These are phyloP conservation scores for Choristoneura fumiferana DNA, from an alignment of 1,140 invertebrate species.

Conservation along the genomic window DNA sequence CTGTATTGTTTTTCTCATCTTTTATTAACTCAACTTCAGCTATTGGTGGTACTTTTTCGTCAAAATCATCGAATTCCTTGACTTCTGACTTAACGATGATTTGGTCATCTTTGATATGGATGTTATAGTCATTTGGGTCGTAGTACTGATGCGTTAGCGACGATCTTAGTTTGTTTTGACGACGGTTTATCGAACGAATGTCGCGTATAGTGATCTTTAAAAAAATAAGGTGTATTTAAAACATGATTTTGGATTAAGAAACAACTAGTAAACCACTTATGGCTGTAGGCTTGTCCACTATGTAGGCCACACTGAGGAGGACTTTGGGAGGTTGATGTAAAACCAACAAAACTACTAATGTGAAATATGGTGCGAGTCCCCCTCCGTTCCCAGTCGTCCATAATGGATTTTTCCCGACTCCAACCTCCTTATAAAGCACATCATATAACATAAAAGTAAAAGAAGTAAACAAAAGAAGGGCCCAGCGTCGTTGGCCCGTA, in stretches of 20 bases:
- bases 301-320: too few species aligned
- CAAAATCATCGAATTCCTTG: slow-evolving; percentile 19
- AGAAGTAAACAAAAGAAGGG: too few species aligned
- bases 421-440: too few species aligned
- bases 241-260: too few species aligned
- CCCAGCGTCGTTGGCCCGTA: too few species aligned
- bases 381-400: neutral
- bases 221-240: neutral
- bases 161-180: slow-evolving; percentile 32
- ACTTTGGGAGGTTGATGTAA: too few species aligned
- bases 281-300: too few species aligned
- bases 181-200: slow-evolving; percentile 45
- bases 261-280: too few species aligned
- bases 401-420: too few species aligned
- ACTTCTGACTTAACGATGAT: slow-evolving; percentile 24
- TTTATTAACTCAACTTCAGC: slow-evolving; percentile 21
- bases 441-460: too few species aligned
- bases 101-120: slow-evolving; percentile 25
- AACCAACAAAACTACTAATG: neutral
- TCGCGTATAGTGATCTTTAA: slow-evolving; percentile 53
- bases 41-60: slow-evolving; percentile 22
- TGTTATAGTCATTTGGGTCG: slow-evolving; percentile 33
- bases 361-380: neutral
- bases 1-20: slow-evolving; percentile 8
- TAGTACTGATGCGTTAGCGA: slow-evolving; percentile 29